Evolutionary conservation across 1,140 invertebrate genomes (phyloP).

Genomic region (Drosophila sturtevanti): DNA sequence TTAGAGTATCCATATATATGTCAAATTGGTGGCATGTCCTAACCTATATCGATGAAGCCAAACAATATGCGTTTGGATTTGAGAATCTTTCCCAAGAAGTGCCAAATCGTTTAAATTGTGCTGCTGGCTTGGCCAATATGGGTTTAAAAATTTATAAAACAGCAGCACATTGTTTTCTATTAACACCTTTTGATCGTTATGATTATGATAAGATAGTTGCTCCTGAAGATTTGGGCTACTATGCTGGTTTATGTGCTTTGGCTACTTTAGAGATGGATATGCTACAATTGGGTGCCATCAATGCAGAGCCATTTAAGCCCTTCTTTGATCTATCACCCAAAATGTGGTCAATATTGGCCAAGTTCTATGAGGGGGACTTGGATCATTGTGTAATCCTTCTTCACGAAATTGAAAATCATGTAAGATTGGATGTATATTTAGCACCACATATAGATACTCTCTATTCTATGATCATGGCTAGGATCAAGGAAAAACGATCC

Average conservation of each 20-base stretch:
- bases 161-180: conserved; percentile 52
- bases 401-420: conserved; percentile 32
- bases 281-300: conserved; percentile 24
- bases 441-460: conserved; percentile 56
- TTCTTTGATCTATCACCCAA: conserved; percentile 44
- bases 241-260: conserved; percentile 51
- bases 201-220: conserved; percentile 61
- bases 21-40: conserved; percentile 68
- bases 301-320: conserved; percentile 40
- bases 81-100: conserved; percentile 30
- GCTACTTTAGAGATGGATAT: conserved; percentile 45
- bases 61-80: conserved; percentile 53
- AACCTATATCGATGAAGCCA: conserved; percentile 67
- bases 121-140: conserved; percentile 56
- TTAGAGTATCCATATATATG: conserved; percentile 64
- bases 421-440: conserved; percentile 57
- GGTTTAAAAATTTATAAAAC: conserved; percentile 57
- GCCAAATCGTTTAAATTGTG: conserved; percentile 49
- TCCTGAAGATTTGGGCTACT: conserved; percentile 49
- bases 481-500: conserved; percentile 10
- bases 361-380: conserved; percentile 26
- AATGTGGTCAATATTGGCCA: conserved; percentile 33
- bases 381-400: conserved; percentile 28
- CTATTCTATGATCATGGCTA: conserved; percentile 40
- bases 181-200: conserved; percentile 38